phyloP scores from a whole-genome alignment of 2,113 vertebrate species.

The Gadus macrocephalus region DNA sequence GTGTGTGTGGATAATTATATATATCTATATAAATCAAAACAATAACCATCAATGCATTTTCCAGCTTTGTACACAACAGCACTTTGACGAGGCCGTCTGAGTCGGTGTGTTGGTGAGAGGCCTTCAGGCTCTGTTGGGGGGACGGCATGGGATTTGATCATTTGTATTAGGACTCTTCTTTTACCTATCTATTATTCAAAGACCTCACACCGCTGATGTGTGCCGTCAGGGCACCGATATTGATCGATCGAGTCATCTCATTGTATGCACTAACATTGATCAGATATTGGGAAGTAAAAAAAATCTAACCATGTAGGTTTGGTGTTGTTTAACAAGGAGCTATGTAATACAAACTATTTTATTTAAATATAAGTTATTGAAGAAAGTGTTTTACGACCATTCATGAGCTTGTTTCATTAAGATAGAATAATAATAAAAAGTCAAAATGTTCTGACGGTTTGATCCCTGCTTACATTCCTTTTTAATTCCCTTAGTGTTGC shows the following conservation, averaged over 20 bases:
- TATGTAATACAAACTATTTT: constrained; percentile 46
- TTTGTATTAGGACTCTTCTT: background rate
- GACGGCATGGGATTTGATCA: too few relatives aligned
- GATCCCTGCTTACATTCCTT: too few relatives aligned
- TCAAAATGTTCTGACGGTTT: constrained; percentile 13
- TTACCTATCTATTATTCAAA: too few relatives aligned
- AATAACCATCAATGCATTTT: background rate
- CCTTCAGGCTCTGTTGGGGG: too few relatives aligned
- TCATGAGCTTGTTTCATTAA: constrained; percentile 42
- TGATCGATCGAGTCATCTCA: constrained; percentile 49
- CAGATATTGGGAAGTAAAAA: constrained; percentile 38
- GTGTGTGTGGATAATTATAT: background rate
- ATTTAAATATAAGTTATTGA: constrained; percentile 71
- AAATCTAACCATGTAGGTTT: constrained; percentile 51
- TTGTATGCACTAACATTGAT: constrained; percentile 51
- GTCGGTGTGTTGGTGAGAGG: constrained; percentile 7
- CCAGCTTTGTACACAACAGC: background rate
- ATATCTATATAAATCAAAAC: background rate
- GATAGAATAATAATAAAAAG: constrained; percentile 40
- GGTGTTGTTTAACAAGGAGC: constrained; percentile 34
- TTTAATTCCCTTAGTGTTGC: too few relatives aligned
- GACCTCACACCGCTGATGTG: too few relatives aligned
- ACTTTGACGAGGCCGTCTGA: background rate
- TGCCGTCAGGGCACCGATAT: background rate
- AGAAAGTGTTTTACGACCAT: constrained; percentile 50